Conservation (phyloP, 2,888 invertebrate genomes). For the Hedychridium roseum region DNA sequence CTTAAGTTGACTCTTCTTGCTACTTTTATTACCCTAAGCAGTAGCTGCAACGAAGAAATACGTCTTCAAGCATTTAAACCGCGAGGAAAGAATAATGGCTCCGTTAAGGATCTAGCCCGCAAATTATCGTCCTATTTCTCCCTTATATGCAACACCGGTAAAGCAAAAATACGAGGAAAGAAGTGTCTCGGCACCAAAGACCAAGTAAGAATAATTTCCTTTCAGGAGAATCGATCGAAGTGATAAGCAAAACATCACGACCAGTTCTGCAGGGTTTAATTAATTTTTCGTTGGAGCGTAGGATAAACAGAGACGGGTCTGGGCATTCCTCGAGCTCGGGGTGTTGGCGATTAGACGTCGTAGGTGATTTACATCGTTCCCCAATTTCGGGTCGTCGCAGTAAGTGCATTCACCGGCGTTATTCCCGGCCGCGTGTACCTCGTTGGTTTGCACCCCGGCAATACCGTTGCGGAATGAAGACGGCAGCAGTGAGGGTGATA, state of each 20-base stretch:
- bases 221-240: too few species aligned
- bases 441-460: too few species aligned
- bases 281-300: too few species aligned
- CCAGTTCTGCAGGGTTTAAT: too few species aligned
- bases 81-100: conserved; percentile 26
- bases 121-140: conserved; percentile 31
- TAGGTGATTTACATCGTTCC: conserved; percentile 48
- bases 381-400: conserved; percentile 46
- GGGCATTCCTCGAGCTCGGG: conserved; percentile 38
- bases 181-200: too few species aligned
- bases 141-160: too few species aligned
- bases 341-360: conserved; percentile 38
- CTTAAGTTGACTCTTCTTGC: conserved; percentile 16
- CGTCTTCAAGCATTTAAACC: conserved; percentile 24
- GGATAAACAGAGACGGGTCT: conserved; percentile 38
- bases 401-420: conserved; percentile 45
- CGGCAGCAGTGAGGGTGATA: conserved; percentile 32
- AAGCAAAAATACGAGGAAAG: too few species aligned
- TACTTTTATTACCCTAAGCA: conserved; percentile 26
- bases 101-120: conserved; percentile 16
- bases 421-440: too few species aligned
- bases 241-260: too few species aligned
- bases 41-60: conserved; percentile 15
- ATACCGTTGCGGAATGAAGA: background rate
- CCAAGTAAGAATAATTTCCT: too few species aligned